Evolutionary conservation across 2,797 vertebrate genomes (phyloP).

Genomic region (Mastacembelus armatus): DNA sequence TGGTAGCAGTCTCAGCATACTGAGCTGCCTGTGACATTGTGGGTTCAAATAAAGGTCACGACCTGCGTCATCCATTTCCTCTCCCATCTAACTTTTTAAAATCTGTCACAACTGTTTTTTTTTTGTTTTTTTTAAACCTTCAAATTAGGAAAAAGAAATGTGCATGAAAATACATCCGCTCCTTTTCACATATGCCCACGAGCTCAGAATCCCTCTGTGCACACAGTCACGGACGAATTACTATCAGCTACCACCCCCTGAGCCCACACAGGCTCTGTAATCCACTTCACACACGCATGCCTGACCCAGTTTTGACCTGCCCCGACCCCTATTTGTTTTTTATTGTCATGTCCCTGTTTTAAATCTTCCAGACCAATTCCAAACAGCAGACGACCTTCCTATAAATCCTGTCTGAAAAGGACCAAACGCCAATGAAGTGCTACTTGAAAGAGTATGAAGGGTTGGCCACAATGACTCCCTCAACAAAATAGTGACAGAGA

Average conservation of each 20-base stretch:
- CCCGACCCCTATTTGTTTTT: conserved; percentile 60
- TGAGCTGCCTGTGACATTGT: neutral
- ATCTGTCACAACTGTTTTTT: neutral
- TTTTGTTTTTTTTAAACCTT: neutral
- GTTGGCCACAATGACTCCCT: conserved; percentile 53
- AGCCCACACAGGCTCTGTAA: conserved; percentile 32
- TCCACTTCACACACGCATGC: conserved; percentile 40
- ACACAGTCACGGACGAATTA: conserved; percentile 7
- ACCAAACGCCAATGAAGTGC: conserved; percentile 60
- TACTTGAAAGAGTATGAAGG: conserved; percentile 47
- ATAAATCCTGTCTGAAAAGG: conserved; percentile 58
- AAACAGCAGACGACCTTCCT: conserved; percentile 7
- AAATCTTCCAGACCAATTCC: conserved; percentile 46
- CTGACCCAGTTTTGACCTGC: conserved; percentile 43
- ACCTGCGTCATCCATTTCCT: neutral
- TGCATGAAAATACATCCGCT: conserved; percentile 3
- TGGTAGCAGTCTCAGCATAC: neutral
- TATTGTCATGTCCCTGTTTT: conserved; percentile 35
- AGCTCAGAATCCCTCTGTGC: neutral
- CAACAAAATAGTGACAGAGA: conserved; percentile 53
- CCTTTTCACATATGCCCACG: neutral
- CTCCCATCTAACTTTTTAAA: neutral
- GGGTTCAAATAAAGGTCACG: conserved; percentile 19
- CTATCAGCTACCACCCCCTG: neutral
- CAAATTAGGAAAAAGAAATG: conserved; percentile 1